A percentile compares a stretch with the other conserved stretches of the same genome.
phyloP scores from a whole-genome alignment of 2,113 vertebrate genomes.

The Kryptolebias marmoratus region DNA sequence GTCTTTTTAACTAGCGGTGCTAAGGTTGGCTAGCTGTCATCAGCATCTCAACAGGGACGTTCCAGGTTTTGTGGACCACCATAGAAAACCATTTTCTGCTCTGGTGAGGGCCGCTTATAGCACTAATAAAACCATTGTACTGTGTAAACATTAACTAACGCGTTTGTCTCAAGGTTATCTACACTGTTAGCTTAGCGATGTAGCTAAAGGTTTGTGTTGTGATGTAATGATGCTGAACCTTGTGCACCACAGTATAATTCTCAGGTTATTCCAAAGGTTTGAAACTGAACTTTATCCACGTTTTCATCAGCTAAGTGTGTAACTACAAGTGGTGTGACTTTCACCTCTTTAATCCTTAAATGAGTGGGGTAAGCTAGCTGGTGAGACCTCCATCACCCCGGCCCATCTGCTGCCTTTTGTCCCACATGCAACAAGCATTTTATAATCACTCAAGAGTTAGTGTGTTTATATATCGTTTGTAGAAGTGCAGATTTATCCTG shows the following conservation, averaged over 20 bases:
- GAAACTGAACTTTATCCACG: not conserved
- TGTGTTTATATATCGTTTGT: no score
- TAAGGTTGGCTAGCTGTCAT: conserved; percentile 58
- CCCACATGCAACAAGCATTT: conserved; percentile 6
- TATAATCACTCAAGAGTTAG: no score
- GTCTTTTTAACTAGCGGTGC: conserved; percentile 1
- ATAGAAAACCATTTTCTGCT: conserved; percentile 11
- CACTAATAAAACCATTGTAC: not conserved
- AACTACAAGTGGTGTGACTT: not conserved
- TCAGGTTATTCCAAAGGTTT: not conserved
- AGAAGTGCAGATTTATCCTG: no score
- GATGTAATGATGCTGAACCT: conserved; percentile 60
- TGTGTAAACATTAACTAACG: not conserved
- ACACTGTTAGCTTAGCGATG: conserved; percentile 4
- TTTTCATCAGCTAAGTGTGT: not conserved
- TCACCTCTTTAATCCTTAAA: not conserved
- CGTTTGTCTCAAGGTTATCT: conserved; percentile 48
- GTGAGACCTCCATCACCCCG: not conserved
- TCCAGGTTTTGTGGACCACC: conserved; percentile 28
- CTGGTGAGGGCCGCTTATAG: conserved; percentile 45
- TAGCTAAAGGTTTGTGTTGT: conserved; percentile 35
- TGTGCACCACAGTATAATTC: conserved; percentile 38
- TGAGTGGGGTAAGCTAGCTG: conserved; percentile 1
- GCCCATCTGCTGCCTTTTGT: conserved; percentile 69
- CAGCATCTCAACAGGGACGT: conserved; percentile 52